Evolutionary conservation across 2,113 vertebrate genomes (phyloP).

Genomic region (Lota lota): DNA sequence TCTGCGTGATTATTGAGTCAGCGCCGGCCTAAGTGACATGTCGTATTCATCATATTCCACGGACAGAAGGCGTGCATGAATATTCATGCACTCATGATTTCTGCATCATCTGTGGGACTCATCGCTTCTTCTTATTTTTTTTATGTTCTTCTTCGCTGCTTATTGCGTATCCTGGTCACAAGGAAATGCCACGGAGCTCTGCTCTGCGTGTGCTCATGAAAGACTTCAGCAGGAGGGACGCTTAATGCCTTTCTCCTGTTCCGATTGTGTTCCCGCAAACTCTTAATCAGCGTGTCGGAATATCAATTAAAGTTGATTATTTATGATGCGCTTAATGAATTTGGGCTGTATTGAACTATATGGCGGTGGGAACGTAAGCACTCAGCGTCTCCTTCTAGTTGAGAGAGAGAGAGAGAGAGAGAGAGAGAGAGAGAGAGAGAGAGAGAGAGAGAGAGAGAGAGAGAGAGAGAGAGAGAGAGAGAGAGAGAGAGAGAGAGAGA

Average conservation of each 20-base stretch:
- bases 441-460: constrained; percentile 1
- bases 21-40: constrained; percentile 38
- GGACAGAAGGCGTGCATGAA: constrained; percentile 53
- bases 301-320: constrained; percentile 62
- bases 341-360: constrained; percentile 40
- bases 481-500: background rate
- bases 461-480: constrained; percentile 11
- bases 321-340: constrained; percentile 52
- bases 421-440: constrained; percentile 14
- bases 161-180: constrained; percentile 31
- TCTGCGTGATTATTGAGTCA: constrained; percentile 34
- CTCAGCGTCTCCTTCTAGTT: constrained; percentile 25
- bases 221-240: background rate
- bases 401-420: constrained; percentile 12
- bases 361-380: constrained; percentile 6
- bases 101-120: constrained; percentile 41
- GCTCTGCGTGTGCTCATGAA: constrained; percentile 11
- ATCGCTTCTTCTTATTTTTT: background rate
- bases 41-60: constrained; percentile 38
- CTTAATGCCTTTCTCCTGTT: constrained; percentile 45
- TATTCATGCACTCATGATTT: constrained; percentile 52
- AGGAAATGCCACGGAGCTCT: constrained; percentile 26
- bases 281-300: constrained; percentile 48
- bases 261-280: constrained; percentile 45
- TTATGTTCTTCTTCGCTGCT: background rate